Percentiles rank a stretch among this genome's conserved stretches.
Evolutionary conservation across 2,888 invertebrate species (phyloP).

Genomic region (Syritta pipiens): DNA sequence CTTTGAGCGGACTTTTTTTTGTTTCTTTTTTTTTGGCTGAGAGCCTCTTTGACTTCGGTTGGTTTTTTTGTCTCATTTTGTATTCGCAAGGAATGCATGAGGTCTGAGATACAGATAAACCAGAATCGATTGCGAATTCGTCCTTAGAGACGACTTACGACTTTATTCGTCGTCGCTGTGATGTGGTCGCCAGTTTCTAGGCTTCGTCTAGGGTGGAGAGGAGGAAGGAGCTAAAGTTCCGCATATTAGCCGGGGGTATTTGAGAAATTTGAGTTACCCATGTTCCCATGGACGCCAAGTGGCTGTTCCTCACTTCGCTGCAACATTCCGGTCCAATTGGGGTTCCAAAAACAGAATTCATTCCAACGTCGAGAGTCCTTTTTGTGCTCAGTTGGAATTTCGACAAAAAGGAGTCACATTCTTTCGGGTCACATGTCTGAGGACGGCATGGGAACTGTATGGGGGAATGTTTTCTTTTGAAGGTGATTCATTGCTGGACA

Average conservation of each 20-base stretch:
- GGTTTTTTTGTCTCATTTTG: too few relatives aligned
- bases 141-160: slow-evolving; percentile 14
- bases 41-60: slow-evolving; percentile 10
- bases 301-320: slow-evolving; percentile 54
- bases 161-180: slow-evolving; percentile 21
- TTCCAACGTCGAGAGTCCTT: slow-evolving; percentile 34
- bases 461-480: too few relatives aligned
- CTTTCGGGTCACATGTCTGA: too few relatives aligned
- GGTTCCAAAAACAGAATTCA: slow-evolving; percentile 36
- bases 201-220: too few relatives aligned
- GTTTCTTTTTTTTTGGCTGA: slow-evolving; percentile 9
- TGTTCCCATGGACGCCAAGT: slow-evolving; percentile 70
- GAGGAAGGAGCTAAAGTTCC: neutral
- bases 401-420: slow-evolving; percentile 27
- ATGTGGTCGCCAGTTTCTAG: slow-evolving; percentile 4
- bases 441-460: too few relatives aligned
- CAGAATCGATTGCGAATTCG: slow-evolving; percentile 56
- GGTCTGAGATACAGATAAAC: slow-evolving; percentile 47
- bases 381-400: slow-evolving; percentile 41
- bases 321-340: slow-evolving; percentile 50
- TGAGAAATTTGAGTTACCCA: slow-evolving; percentile 70
- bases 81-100: slow-evolving; percentile 34
- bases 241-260: slow-evolving; percentile 50
- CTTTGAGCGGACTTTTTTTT: slow-evolving; percentile 4
- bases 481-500: too few relatives aligned